Evolutionary conservation across 2,888 invertebrate genomes (phyloP).

Genomic region (Branchinecta sandiegonensis): DNA sequence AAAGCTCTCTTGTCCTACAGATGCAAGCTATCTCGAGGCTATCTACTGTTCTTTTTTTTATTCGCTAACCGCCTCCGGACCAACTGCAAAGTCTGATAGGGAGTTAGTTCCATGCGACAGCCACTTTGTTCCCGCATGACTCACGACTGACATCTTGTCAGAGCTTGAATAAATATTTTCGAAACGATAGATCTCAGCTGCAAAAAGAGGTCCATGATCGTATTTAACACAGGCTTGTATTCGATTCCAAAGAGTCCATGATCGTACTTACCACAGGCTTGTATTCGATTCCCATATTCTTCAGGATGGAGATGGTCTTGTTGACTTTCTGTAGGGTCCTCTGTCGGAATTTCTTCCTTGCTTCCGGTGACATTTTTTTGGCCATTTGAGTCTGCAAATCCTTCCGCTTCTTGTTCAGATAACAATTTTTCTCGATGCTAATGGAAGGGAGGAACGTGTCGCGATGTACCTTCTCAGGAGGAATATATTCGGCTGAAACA

Average conservation of each 20-base stretch:
- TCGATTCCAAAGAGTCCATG: no score
- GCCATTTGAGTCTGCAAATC: constrained; percentile 14
- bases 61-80: no score
- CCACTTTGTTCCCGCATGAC: no score
- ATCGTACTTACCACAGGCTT: constrained; percentile 18
- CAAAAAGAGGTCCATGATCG: background rate
- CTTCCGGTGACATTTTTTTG: constrained; percentile 15
- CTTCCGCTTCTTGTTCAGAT: constrained; percentile 15
- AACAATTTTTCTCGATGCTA: background rate
- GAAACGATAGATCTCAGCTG: no score
- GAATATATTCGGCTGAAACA: constrained; percentile 22
- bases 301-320: background rate
- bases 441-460: constrained; percentile 22
- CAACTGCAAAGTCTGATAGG: no score
- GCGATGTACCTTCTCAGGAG: constrained; percentile 21
- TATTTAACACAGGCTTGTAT: constrained; percentile 19
- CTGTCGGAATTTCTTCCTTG: constrained; percentile 17
- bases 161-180: no score
- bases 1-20: no score
- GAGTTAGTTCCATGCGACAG: no score
- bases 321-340: constrained; percentile 16
- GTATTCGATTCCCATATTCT: constrained; percentile 21
- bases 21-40: no score
- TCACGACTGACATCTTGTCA: no score
- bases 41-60: no score